A percentile compares a stretch with the other conserved stretches of the same genome.
Evolutionary conservation across 1,140 invertebrate species (phyloP).

Genomic region (Aphis gossypii): DNA sequence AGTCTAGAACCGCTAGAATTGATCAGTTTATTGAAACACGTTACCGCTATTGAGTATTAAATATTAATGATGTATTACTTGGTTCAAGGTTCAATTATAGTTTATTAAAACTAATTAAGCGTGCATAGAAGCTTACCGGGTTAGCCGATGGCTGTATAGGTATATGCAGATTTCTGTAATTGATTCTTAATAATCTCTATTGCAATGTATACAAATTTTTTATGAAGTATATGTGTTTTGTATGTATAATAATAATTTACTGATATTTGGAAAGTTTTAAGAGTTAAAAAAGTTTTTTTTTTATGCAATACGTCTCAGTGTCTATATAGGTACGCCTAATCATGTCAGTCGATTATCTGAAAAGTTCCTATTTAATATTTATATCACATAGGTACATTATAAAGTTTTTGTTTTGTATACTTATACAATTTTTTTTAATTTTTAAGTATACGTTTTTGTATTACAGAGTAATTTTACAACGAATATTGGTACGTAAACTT

Average conservation of each 20-base stretch:
- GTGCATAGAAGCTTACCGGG: not conserved
- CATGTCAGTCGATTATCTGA: too few relatives aligned
- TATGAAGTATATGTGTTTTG: not conserved
- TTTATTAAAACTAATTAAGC: constrained; percentile 20
- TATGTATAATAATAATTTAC: not conserved
- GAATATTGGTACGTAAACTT: too few relatives aligned
- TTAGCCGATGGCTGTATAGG: not conserved
- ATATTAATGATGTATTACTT: not conserved
- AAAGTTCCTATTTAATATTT: too few relatives aligned
- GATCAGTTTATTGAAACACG: not conserved
- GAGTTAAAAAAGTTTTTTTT: too few relatives aligned
- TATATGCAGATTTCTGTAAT: not conserved
- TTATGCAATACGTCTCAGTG: too few relatives aligned
- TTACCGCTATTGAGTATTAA: not conserved
- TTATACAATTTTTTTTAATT: not conserved
- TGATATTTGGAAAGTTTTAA: too few relatives aligned
- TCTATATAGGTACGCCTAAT: too few relatives aligned
- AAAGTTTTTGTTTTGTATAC: too few relatives aligned
- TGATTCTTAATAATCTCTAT: not conserved
- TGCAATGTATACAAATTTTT: not conserved
- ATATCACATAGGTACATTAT: too few relatives aligned
- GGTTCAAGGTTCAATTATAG: not conserved
- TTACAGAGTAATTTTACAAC: too few relatives aligned
- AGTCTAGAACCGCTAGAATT: not conserved
- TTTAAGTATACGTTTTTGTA: not conserved